Percentiles rank a stretch among this genome's conserved stretches.
phyloP scores from a whole-genome alignment of 2,113 vertebrate species.

The Oryzias melastigma region DNA sequence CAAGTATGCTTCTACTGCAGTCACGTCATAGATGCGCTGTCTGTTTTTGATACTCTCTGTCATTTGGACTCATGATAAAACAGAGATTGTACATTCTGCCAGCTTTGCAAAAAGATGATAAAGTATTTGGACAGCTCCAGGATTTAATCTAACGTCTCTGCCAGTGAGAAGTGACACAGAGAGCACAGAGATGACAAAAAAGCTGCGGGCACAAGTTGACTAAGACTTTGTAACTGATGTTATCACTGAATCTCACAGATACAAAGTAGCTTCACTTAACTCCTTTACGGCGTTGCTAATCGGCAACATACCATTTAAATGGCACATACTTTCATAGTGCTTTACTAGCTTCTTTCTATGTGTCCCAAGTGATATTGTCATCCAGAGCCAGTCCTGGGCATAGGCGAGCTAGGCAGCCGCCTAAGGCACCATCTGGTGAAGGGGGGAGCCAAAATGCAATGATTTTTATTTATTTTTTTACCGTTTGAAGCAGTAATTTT shows the following conservation, averaged over 20 bases:
- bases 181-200: constrained; percentile 19
- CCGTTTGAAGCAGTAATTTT: no score
- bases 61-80: constrained; percentile 67
- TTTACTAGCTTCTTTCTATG: no score
- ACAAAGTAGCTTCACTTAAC: not conserved
- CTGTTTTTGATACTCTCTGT: constrained; percentile 67
- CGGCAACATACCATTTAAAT: no score
- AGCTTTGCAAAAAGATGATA: constrained; percentile 56
- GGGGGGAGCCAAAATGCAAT: no score
- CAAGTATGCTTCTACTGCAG: constrained; percentile 30
- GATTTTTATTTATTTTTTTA: no score
- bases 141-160: constrained; percentile 46
- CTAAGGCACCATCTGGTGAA: no score
- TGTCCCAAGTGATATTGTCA: no score
- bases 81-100: constrained; percentile 45
- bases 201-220: constrained; percentile 16
- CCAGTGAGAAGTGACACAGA: constrained; percentile 14
- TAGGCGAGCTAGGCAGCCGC: no score
- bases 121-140: constrained; percentile 13
- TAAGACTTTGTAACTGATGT: constrained; percentile 8
- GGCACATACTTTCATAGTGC: no score
- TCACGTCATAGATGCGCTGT: constrained; percentile 57
- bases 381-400: no score
- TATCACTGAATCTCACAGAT: constrained; percentile 25
- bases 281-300: no score